Conservation (phyloP, 2,888 invertebrate species). For the Baronia brevicornis region DNA sequence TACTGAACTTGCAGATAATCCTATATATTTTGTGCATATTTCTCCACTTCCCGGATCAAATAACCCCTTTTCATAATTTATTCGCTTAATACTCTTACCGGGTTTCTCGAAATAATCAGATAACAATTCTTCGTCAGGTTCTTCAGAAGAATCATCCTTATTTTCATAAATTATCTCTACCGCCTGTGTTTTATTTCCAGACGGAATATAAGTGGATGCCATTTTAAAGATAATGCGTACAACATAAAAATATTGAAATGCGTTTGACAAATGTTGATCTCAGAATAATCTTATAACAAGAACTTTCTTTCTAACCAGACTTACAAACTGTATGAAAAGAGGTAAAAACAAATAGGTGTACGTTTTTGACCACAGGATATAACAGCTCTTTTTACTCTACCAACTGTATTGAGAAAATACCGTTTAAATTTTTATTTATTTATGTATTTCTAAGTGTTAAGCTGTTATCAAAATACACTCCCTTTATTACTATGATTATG, state of each 20-base stretch:
- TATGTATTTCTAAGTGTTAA: too few species aligned
- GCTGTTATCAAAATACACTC: too few species aligned
- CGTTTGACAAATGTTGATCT: too few species aligned
- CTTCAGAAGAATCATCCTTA: slow-evolving; percentile 21
- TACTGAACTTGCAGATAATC: slow-evolving; percentile 27
- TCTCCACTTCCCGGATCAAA: slow-evolving; percentile 28
- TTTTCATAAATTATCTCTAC: slow-evolving; percentile 15
- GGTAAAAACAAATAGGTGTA: too few species aligned
- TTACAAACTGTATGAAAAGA: too few species aligned
- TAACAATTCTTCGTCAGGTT: slow-evolving; percentile 28
- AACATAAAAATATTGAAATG: not conserved
- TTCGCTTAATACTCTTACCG: slow-evolving; percentile 19
- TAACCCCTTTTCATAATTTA: slow-evolving; percentile 20
- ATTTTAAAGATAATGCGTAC: too few species aligned
- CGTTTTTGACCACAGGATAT: too few species aligned
- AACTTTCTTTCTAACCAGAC: too few species aligned
- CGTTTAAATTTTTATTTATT: too few species aligned
- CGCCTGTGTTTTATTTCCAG: slow-evolving; percentile 1
- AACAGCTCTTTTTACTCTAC: too few species aligned
- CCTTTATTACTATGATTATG: too few species aligned
- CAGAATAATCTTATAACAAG: slow-evolving; percentile 3
- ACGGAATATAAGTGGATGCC: slow-evolving; percentile 10
- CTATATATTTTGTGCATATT: slow-evolving; percentile 27
- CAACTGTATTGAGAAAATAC: too few species aligned
- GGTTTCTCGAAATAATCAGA: slow-evolving; percentile 19